Evolutionary conservation across 2,888 invertebrate genomes (phyloP), one percentile per base, ranked within the genome.

Genomic region (Apodemia hepburni): DNA sequence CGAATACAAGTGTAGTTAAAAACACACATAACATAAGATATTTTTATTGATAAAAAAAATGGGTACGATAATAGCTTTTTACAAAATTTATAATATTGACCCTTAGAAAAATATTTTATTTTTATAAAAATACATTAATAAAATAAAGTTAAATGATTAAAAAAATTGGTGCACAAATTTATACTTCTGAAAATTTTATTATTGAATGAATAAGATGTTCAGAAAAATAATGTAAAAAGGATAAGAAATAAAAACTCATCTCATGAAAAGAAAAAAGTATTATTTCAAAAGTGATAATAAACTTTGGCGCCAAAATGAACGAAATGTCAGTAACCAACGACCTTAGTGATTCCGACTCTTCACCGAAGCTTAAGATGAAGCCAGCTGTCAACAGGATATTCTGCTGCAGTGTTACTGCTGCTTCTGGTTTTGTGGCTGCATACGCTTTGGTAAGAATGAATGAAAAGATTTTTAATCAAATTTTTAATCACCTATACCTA

Each of bases 361-460:
- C 79, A 3, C 82, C 83, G 1, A 85, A 81, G 71, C 68, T 83
- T 58, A 75, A 80, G 7, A 92, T 92, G 92, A 88, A 84, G 72
- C 92, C 92, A 1, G 92, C 92, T 0, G 76, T 92, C 17, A 86
- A 76, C 65, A 85, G 79, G 64, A 85, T 92, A 71, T 92, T 91
- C 73, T 92, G 92, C 73, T 92, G 92, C 73, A 92, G 92, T 62
- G 91, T 92, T 1, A 92, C 91, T 0, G 92, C 92, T 22, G 92
- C 92, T 1, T 84, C 92, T 0, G 92, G 92, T 0, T 92, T 92
- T 65, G 82, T 92, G 17, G 92, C 92, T 62, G 92, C 92, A 45
- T 92, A 92, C 73, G 92, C 92, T 64, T 74, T 92, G 82, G 92
- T 92, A 73, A 82, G 84, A 70, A 51, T 45, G 15, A 15, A 15